These are phyloP conservation scores for Drosophila repletoides DNA, from an alignment of 1,140 invertebrate genomes.

Conservation along the genomic window DNA sequence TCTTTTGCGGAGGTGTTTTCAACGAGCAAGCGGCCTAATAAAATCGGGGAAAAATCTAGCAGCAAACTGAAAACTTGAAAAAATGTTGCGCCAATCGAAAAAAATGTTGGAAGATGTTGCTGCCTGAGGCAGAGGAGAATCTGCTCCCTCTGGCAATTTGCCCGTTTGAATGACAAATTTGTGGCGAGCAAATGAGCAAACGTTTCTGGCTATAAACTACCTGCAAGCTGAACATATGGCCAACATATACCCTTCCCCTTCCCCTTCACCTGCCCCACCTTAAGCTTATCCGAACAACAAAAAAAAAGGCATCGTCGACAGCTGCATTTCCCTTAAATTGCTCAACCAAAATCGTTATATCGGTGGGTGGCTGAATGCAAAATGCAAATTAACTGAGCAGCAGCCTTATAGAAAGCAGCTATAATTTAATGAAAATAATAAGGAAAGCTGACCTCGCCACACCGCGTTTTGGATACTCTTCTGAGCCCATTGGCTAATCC, in stretches of 20 bases:
- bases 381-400: constrained; percentile 56
- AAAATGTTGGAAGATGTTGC: constrained; percentile 48
- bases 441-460: too few relatives aligned
- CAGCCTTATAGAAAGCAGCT: constrained; percentile 40
- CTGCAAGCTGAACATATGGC: constrained; percentile 1
- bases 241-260: not conserved
- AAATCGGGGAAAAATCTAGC: constrained; percentile 14
- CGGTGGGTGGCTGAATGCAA: constrained; percentile 54
- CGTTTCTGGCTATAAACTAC: constrained; percentile 52
- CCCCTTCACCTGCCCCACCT: too few relatives aligned
- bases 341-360: constrained; percentile 18
- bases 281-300: too few relatives aligned
- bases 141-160: constrained; percentile 42
- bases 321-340: constrained; percentile 17
- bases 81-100: constrained; percentile 53
- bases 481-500: too few relatives aligned
- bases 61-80: constrained; percentile 21
- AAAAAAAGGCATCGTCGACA: constrained; percentile 18
- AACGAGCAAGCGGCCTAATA: constrained; percentile 1
- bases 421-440: too few relatives aligned
- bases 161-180: constrained; percentile 63
- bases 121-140: not conserved
- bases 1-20: constrained; percentile 16
- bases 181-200: constrained; percentile 47
- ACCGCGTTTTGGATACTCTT: too few relatives aligned